A percentile compares a stretch with the other conserved stretches of the same genome.
Evolutionary conservation across 1,140 invertebrate species (phyloP).

Genomic region (Onthophagus taurus): DNA sequence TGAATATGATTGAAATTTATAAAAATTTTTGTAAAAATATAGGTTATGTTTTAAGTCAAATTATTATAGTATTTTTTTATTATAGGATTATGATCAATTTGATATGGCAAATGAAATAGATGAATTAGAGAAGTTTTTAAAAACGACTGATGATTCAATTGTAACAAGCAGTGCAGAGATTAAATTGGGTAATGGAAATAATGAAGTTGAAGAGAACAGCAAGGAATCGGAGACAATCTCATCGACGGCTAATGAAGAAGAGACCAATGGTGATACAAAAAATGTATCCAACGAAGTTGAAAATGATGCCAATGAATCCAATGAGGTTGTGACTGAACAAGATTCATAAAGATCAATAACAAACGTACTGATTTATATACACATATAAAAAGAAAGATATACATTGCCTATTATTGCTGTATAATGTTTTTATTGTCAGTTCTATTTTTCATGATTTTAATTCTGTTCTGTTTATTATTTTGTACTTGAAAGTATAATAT

Average conservation of each 20-base stretch:
- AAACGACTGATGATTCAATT: slow-evolving; percentile 42
- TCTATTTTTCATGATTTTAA: too few species aligned
- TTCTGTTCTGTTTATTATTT: too few species aligned
- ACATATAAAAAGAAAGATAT: too few species aligned
- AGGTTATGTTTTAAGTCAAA: background rate
- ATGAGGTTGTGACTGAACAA: background rate
- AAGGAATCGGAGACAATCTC: slow-evolving; percentile 12
- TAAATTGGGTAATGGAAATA: slow-evolving; percentile 22
- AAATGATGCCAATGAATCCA: slow-evolving; percentile 7
- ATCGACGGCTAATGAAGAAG: too few species aligned
- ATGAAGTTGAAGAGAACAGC: slow-evolving; percentile 14
- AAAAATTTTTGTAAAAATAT: too few species aligned
- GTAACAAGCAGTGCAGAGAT: slow-evolving; percentile 23
- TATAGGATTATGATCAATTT: slow-evolving; percentile 86
- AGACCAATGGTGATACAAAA: background rate
- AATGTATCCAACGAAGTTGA: too few species aligned
- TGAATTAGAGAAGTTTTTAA: slow-evolving; percentile 75
- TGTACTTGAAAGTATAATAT: too few species aligned
- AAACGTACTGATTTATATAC: slow-evolving; percentile 16
- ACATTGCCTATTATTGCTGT: too few species aligned
- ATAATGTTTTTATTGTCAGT: too few species aligned
- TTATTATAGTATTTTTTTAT: too few species aligned
- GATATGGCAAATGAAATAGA: slow-evolving; percentile 87
- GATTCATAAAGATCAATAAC: slow-evolving; percentile 13
- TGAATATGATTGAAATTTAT: too few species aligned